These are phyloP conservation scores for Trematocara nigrifrons DNA, from an alignment of 2,113 vertebrate genomes.

Conservation along the genomic window DNA sequence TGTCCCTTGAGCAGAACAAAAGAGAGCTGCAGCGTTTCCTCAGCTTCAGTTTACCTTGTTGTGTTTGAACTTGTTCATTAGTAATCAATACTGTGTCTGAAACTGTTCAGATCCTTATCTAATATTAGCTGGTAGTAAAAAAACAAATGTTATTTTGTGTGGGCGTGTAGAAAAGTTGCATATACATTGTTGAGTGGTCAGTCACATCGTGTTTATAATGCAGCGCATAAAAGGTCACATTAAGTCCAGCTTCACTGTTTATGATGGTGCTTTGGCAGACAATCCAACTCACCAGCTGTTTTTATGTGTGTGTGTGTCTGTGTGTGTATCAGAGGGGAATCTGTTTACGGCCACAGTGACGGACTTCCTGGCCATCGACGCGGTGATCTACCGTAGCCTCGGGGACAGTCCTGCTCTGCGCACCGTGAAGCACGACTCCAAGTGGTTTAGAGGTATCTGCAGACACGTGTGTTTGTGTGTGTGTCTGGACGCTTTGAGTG, in stretches of 20 bases:
- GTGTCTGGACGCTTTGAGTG: not conserved
- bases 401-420: slow-evolving; percentile 88
- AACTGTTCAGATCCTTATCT: slow-evolving; percentile 11
- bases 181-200: slow-evolving; percentile 22
- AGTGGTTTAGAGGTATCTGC: slow-evolving; percentile 91
- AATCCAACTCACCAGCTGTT: not conserved
- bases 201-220: not conserved
- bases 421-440: slow-evolving; percentile 95
- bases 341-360: slow-evolving; percentile 96
- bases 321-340: slow-evolving; percentile 79
- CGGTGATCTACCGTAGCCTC: slow-evolving; percentile 94
- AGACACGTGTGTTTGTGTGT: not conserved
- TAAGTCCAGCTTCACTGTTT: not conserved
- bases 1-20: not conserved
- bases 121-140: not conserved
- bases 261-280: not conserved
- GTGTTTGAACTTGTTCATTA: not conserved
- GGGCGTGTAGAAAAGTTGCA: not conserved
- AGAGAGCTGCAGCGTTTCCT: not conserved
- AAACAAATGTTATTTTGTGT: not conserved
- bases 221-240: not conserved
- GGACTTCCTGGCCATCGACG: slow-evolving; percentile 94
- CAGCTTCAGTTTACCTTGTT: not conserved
- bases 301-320: not conserved
- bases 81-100: not conserved